These are phyloP conservation scores for Pan paniscus DNA, from an alignment of 2,113 vertebrate species.

Conservation along the genomic window DNA sequence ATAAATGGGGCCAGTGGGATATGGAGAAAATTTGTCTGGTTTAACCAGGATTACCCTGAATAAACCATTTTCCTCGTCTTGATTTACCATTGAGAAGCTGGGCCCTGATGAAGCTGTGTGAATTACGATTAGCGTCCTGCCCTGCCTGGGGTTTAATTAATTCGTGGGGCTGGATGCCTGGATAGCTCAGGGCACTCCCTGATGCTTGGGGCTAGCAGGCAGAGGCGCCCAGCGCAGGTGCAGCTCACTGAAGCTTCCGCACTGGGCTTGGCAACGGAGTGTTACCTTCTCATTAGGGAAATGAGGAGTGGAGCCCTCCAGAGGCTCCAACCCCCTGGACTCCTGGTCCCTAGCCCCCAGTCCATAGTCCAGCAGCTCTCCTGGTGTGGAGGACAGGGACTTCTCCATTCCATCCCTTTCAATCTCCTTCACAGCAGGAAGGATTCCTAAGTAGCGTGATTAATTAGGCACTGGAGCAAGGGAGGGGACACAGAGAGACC, in stretches of 20 bases:
- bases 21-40: constrained; percentile 62
- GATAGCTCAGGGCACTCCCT: not conserved
- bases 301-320: not conserved
- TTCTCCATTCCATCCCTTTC: not conserved
- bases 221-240: not conserved
- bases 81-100: constrained; percentile 68
- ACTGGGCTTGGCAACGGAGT: not conserved
- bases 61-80: constrained; percentile 69
- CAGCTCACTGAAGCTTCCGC: not conserved
- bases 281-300: constrained; percentile 31
- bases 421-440: not conserved
- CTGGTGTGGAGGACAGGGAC: not conserved
- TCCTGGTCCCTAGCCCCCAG: not conserved
- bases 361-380: not conserved
- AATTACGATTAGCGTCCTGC: constrained; percentile 32
- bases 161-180: constrained; percentile 10
- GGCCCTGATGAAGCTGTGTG: constrained; percentile 27
- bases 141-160: constrained; percentile 63
- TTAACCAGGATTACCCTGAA: constrained; percentile 76
- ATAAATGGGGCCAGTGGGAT: constrained; percentile 55
- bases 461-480: not conserved
- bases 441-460: not conserved
- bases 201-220: not conserved
- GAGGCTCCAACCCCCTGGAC: not conserved
- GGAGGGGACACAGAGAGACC: not conserved